Percentiles rank a stretch among this genome's conserved stretches.
phyloP scores from a whole-genome alignment of 2,888 invertebrate genomes.

The Monoplex corrugatus region DNA sequence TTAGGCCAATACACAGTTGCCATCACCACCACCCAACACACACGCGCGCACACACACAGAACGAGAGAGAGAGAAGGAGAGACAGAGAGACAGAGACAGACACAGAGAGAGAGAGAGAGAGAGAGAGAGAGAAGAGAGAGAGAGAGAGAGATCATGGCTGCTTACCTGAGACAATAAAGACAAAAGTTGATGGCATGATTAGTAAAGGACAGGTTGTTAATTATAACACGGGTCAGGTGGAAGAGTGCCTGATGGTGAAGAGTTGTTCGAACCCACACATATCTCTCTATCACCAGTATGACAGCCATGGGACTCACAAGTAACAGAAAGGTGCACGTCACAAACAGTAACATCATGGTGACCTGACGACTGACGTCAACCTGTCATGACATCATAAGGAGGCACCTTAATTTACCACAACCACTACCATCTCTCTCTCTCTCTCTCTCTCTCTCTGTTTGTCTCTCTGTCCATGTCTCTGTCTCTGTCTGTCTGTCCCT shows the following conservation, averaged over 20 bases:
- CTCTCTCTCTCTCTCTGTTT: no score
- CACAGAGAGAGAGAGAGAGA: no score
- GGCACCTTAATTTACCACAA: no score
- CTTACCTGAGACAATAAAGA: constrained; percentile 52
- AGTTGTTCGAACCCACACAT: constrained; percentile 38
- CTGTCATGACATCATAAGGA: no score
- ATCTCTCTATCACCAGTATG: constrained; percentile 50
- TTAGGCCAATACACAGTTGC: background rate
- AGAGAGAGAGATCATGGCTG: no score
- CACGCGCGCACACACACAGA: background rate
- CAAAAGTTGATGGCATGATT: constrained; percentile 54
- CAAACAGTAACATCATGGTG: constrained; percentile 52
- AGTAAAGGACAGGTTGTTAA: constrained; percentile 54
- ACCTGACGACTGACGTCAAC: constrained; percentile 45
- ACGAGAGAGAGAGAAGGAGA: no score
- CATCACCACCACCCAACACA: no score
- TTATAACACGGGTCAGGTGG: constrained; percentile 49
- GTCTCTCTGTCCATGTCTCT: no score
- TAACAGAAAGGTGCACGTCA: constrained; percentile 54
- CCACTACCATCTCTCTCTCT: no score
- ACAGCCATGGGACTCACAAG: constrained; percentile 54
- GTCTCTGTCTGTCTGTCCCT: no score
- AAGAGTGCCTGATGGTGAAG: constrained; percentile 48
- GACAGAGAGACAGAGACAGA: no score
- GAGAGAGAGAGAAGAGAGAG: no score